Percentiles rank a stretch among this genome's conserved stretches.
Evolutionary conservation across 2,113 vertebrate genomes (phyloP).

Genomic region (Candoia aspera): DNA sequence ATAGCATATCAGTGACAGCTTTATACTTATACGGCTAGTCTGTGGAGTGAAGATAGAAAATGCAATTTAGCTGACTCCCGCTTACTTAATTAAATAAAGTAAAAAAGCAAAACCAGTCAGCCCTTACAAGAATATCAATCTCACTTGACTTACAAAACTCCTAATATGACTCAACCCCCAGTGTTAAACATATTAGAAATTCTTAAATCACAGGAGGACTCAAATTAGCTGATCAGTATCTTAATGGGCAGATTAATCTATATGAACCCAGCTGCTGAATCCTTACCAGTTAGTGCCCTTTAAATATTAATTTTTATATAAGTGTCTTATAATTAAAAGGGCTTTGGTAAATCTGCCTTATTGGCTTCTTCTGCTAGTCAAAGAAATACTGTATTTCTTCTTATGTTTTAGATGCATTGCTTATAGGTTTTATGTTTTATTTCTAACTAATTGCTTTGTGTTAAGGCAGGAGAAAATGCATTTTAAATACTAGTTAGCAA

Average conservation of each 20-base stretch:
- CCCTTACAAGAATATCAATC: constrained; percentile 28
- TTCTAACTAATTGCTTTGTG: not conserved
- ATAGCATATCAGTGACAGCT: constrained; percentile 50
- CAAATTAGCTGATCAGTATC: not conserved
- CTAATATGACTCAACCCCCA: not conserved
- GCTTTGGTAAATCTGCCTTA: constrained; percentile 13
- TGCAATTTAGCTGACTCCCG: constrained; percentile 34
- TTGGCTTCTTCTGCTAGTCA: not conserved
- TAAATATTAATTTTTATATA: constrained; percentile 24
- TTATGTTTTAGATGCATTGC: not conserved
- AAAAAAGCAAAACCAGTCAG: constrained; percentile 30
- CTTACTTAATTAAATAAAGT: constrained; percentile 55
- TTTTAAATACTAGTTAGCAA: not conserved
- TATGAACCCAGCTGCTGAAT: not conserved
- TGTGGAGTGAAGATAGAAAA: constrained; percentile 57
- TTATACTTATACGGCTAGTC: constrained; percentile 42
- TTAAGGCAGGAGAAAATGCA: not conserved
- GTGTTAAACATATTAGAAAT: constrained; percentile 8
- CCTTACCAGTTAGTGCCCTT: not conserved
- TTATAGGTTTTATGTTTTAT: not conserved
- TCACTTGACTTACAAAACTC: constrained; percentile 43
- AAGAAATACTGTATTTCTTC: not conserved
- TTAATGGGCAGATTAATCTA: constrained; percentile 17
- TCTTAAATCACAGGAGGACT: constrained; percentile 24
- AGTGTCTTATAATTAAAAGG: constrained; percentile 23